Conservation (phyloP, 2,888 invertebrate genomes). For the Orthonychiurus folsomi region DNA sequence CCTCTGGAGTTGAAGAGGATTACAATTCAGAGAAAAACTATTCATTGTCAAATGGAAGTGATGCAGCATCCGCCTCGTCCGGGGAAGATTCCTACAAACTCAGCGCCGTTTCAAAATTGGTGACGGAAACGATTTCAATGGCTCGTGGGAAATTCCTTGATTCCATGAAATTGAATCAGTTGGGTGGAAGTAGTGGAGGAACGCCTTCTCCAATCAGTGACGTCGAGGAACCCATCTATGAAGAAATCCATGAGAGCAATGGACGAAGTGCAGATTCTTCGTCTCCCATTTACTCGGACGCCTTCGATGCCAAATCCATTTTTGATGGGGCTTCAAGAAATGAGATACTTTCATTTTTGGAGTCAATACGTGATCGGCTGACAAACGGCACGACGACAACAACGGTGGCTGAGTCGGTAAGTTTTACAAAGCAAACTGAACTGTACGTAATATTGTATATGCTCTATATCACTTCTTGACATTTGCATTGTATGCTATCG, state of each 20-base stretch:
- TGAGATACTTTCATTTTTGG: slow-evolving; percentile 78
- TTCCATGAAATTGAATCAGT: slow-evolving; percentile 32
- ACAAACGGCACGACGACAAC: slow-evolving; percentile 16
- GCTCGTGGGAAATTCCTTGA: slow-evolving; percentile 40
- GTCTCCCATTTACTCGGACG: slow-evolving; percentile 39
- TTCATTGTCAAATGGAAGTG: slow-evolving; percentile 29
- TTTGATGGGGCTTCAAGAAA: slow-evolving; percentile 78
- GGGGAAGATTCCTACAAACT: slow-evolving; percentile 31
- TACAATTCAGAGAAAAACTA: slow-evolving; percentile 40
- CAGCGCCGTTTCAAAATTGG: slow-evolving; percentile 27
- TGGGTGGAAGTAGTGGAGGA: slow-evolving; percentile 9
- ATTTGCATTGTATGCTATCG: too few species aligned
- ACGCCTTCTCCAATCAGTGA: slow-evolving; percentile 22
- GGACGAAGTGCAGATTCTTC: slow-evolving; percentile 47
- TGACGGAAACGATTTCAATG: slow-evolving; percentile 37
- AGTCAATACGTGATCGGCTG: slow-evolving; percentile 60
- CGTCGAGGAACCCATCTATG: slow-evolving; percentile 40
- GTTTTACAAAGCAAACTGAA: too few species aligned
- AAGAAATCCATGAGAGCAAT: slow-evolving; percentile 42
- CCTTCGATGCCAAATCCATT: slow-evolving; percentile 45
- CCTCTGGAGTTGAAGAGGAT: slow-evolving; percentile 39
- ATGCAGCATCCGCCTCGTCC: slow-evolving; percentile 15
- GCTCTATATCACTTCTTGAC: too few species aligned
- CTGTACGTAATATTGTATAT: too few species aligned
- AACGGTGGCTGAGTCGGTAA: not conserved